phyloP scores from a whole-genome alignment of 2,113 vertebrate genomes.

The Neopipo cinnamomea region DNA sequence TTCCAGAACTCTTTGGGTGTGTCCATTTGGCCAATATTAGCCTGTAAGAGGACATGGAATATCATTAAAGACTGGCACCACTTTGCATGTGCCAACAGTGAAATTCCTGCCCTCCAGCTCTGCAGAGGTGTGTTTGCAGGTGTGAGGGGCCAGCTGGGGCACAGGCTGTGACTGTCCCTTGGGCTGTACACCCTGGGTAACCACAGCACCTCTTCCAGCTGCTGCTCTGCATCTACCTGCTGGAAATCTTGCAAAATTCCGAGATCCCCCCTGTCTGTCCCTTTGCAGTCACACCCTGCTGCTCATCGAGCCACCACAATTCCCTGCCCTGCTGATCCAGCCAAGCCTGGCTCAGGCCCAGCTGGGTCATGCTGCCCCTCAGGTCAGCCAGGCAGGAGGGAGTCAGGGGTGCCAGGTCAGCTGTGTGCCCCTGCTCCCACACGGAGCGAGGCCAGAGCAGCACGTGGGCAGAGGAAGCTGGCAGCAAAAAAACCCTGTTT shows the following conservation, averaged over 20 bases:
- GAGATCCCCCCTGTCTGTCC: neutral
- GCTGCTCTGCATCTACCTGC: neutral
- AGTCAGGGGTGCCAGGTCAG: neutral
- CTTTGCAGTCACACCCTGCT: neutral
- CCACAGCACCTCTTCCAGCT: neutral
- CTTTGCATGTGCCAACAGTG: neutral
- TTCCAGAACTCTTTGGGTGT: constrained; percentile 94
- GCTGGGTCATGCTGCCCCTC: neutral
- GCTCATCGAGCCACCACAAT: neutral
- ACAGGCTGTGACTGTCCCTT: neutral
- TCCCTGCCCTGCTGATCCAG: neutral
- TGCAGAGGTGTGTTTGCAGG: neutral
- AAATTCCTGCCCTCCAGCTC: neutral
- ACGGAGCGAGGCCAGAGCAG: neutral
- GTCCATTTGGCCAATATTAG: constrained; percentile 98
- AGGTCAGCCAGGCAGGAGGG: neutral
- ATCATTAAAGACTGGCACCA: neutral
- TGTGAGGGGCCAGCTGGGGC: neutral
- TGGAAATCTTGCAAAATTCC: neutral
- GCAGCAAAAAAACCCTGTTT: neutral
- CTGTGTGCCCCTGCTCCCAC: neutral
- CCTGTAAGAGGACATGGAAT: constrained; percentile 69
- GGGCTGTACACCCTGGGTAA: neutral
- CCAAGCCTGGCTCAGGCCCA: neutral
- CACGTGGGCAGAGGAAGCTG: neutral